Evolutionary conservation across 2,888 invertebrate species (phyloP).

Genomic region (Dynastes hyllus): DNA sequence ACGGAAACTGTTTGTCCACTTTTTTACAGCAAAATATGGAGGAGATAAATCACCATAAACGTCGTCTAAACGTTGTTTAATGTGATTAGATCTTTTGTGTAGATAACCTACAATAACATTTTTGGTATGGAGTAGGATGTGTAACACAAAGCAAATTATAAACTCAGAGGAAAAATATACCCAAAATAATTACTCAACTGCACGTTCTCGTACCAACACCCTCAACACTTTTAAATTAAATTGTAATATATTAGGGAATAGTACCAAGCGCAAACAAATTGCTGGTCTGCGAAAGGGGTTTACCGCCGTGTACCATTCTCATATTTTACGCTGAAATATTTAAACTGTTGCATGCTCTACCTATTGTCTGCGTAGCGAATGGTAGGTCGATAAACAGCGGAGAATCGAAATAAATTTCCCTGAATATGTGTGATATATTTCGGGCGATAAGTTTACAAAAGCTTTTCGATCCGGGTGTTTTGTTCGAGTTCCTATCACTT

Average conservation of each 20-base stretch:
- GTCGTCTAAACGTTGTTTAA: too few species aligned
- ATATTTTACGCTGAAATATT: constrained; percentile 43
- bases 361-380: constrained; percentile 28
- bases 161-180: too few species aligned
- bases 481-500: constrained; percentile 35
- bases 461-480: constrained; percentile 35
- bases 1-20: too few species aligned
- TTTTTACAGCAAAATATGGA: too few species aligned
- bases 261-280: constrained; percentile 23
- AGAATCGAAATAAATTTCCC: constrained; percentile 39
- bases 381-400: constrained; percentile 33
- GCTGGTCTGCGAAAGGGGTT: constrained; percentile 8
- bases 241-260: constrained; percentile 20
- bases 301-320: constrained; percentile 22
- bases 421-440: constrained; percentile 33
- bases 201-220: too few species aligned
- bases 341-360: constrained; percentile 39
- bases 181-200: too few species aligned
- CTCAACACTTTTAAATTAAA: too few species aligned
- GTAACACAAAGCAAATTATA: too few species aligned
- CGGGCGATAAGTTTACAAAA: constrained; percentile 38
- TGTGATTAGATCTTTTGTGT: too few species aligned
- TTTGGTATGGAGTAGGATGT: too few species aligned
- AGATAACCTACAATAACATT: too few species aligned
- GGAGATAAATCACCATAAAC: too few species aligned